These are phyloP conservation scores for Eumacrocentrus americanus DNA, from an alignment of 2,888 invertebrate species.

Conservation along the genomic window DNA sequence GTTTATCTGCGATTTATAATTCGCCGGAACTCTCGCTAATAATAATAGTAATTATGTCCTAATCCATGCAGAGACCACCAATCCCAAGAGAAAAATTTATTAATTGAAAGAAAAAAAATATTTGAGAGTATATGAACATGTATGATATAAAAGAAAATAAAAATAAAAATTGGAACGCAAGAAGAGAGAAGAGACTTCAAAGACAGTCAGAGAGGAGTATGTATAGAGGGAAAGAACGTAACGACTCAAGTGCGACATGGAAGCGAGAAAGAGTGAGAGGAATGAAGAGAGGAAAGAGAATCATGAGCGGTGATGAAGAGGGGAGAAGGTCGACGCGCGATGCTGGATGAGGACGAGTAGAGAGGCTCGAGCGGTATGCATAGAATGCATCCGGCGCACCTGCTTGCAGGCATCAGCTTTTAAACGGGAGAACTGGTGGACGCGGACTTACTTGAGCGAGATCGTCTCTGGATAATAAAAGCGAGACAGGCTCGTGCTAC, in stretches of 20 bases:
- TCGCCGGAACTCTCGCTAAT: too few species aligned
- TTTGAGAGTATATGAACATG: not conserved
- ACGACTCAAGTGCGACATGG: conserved; percentile 4
- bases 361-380: conserved; percentile 33
- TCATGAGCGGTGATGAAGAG: not conserved
- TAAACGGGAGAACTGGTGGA: not conserved
- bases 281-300: conserved; percentile 9
- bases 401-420: conserved; percentile 33
- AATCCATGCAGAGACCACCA: too few species aligned
- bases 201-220: too few species aligned
- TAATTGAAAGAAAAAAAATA: not conserved
- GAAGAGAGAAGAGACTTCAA: too few species aligned
- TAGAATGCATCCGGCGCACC: conserved; percentile 42
- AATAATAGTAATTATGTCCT: conserved; percentile 1
- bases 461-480: conserved; percentile 17
- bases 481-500: conserved; percentile 14
- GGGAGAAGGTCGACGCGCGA: conserved; percentile 35
- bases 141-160: not conserved
- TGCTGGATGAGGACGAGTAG: conserved; percentile 32
- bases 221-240: not conserved
- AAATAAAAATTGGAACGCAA: too few species aligned
- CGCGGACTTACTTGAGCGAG: not conserved
- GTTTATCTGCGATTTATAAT: too few species aligned
- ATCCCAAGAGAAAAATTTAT: conserved; percentile 1
- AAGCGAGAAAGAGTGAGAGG: not conserved